Base-by-base conservation (phyloP, 2,113 vertebrate species). In the Nesogale talazaci region DNA sequence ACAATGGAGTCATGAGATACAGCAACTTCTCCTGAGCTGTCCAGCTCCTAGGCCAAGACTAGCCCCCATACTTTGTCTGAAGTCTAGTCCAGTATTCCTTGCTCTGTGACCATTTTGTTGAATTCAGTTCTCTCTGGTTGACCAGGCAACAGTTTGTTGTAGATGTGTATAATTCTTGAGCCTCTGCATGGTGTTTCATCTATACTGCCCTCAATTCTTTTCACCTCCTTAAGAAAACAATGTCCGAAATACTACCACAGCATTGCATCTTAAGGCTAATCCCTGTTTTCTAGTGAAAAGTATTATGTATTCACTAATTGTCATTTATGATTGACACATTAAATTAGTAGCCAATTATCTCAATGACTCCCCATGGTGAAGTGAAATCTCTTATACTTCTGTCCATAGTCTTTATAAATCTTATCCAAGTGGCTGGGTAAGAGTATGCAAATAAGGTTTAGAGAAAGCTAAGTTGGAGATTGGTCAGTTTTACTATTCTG, bases 121-220 rank as follows among this genome's bases (percentile, higher is more conserved):
- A 7, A 2, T 84, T 59, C 22, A 31, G 6, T 34, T 19, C 27
- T 31, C 8, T 59, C 22, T 23, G n/a, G 16, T 5, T 15, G 12
- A 12, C 40, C 0, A 0, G 40, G 14, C 42, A 77, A 52, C 78
- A 36, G 1, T 3, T 11, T 34, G 69, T 36, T 72, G 9, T 29
- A 25, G 20, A 29, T 19, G 27, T n/a, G 36, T 34, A 0, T 61
- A 15, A 61, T 59, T 78, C 84, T 65, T 38, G 25, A 59, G 36
- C 75, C 69, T 29, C 70, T 42, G 38, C 27, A 29, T 19, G 59
- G 36, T n/a, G 36, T 80, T n/a, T 85, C 63, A 76, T 4, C 67
- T 76, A 92, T 36, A 56, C 86, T 82, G 89, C 52, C 89, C 11
- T 12, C 42, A 91, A 69, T 46, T 76, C 59, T 74, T 59, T 34